Conservation (phyloP, 1,140 invertebrate genomes). For the Atta texana region DNA sequence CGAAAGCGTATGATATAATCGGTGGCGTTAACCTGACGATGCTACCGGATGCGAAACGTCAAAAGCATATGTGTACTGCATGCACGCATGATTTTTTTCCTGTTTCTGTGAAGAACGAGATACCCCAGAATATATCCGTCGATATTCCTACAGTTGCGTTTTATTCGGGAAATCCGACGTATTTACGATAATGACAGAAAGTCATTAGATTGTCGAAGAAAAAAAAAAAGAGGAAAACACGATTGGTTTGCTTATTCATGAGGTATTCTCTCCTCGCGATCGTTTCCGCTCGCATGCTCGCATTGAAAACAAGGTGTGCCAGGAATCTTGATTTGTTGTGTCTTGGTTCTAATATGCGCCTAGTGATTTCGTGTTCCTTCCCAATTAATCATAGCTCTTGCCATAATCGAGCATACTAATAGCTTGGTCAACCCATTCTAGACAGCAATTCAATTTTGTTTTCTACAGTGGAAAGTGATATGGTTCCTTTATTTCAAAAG, state of each 20-base stretch:
- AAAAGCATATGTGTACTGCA: constrained; percentile 78
- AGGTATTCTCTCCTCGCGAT: background rate
- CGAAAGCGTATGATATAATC: background rate
- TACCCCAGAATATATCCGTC: no score
- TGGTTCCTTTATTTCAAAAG: no score
- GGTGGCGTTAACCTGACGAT: constrained; percentile 33
- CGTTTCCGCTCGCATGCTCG: background rate
- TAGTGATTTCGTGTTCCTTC: constrained; percentile 4
- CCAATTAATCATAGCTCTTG: background rate
- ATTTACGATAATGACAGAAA: background rate
- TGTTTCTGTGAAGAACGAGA: background rate
- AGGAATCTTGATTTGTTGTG: background rate
- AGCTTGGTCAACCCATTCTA: background rate
- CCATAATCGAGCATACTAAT: background rate
- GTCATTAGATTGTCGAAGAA: no score
- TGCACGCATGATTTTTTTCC: constrained; percentile 32
- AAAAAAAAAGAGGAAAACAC: background rate
- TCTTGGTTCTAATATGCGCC: background rate
- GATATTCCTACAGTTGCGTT: background rate
- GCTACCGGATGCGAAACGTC: constrained; percentile 81
- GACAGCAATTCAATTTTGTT: no score
- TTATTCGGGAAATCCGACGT: background rate
- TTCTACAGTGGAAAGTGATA: no score
- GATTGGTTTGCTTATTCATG: background rate
- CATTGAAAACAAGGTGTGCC: background rate